These are phyloP conservation scores for Potamilus streckersoni DNA, from an alignment of 1,140 invertebrate species.

Conservation along the genomic window DNA sequence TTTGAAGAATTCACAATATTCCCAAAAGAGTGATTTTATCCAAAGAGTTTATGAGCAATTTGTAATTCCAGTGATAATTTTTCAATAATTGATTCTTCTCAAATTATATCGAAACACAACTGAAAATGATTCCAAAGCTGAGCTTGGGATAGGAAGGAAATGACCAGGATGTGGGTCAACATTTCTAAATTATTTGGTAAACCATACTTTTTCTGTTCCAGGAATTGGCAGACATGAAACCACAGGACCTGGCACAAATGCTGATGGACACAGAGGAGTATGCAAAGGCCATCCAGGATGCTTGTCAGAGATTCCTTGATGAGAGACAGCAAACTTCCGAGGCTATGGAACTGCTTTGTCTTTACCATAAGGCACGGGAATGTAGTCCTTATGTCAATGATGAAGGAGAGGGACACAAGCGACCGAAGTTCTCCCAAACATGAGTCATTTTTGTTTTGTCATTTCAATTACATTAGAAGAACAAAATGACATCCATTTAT, in stretches of 20 bases:
- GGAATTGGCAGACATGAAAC: slow-evolving; percentile 29
- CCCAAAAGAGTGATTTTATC: too few relatives aligned
- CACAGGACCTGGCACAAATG: slow-evolving; percentile 22
- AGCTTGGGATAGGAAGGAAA: too few relatives aligned
- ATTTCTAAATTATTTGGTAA: too few relatives aligned
- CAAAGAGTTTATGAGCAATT: too few relatives aligned
- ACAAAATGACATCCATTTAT: too few relatives aligned
- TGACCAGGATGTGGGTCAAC: too few relatives aligned
- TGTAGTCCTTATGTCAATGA: slow-evolving; percentile 37
- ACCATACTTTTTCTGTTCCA: slow-evolving; percentile 4
- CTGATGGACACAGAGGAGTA: slow-evolving; percentile 40
- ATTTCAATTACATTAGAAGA: too few relatives aligned
- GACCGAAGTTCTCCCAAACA: slow-evolving; percentile 21
- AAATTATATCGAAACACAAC: too few relatives aligned
- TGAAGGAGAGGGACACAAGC: slow-evolving; percentile 28
- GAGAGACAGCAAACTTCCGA: slow-evolving; percentile 45
- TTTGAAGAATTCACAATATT: too few relatives aligned
- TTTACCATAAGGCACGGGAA: slow-evolving; percentile 40
- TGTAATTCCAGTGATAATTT: too few relatives aligned
- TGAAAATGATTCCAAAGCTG: too few relatives aligned
- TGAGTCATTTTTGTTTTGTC: background rate
- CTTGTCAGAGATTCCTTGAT: slow-evolving; percentile 70
- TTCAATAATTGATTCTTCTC: too few relatives aligned
- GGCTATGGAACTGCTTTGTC: slow-evolving; percentile 42
- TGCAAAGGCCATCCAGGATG: slow-evolving; percentile 42